A percentile compares a stretch with the other conserved stretches of the same genome.
Conservation (phyloP, 1,140 invertebrate species). For the Cephus cinctus region DNA sequence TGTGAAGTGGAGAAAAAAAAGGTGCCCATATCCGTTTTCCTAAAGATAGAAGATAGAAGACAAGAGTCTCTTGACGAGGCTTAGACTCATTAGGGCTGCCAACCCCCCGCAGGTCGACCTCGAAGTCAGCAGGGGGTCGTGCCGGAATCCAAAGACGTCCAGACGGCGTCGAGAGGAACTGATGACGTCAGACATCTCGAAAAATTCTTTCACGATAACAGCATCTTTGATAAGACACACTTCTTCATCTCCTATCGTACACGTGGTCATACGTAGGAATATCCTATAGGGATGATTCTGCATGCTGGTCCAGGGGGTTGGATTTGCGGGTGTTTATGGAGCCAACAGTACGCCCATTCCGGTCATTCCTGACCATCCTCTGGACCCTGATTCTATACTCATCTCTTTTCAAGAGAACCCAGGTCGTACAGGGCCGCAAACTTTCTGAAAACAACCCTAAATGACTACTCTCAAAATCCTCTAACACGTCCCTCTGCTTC, state of each 20-base stretch:
- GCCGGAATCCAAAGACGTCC: constrained; percentile 33
- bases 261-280: not conserved
- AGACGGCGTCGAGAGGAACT: constrained; percentile 27
- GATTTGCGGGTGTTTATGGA: constrained; percentile 39
- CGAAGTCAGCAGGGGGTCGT: constrained; percentile 34
- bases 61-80: constrained; percentile 25
- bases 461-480: too few species aligned
- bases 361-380: constrained; percentile 12
- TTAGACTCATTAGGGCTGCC: constrained; percentile 47
- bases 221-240: too few species aligned
- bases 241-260: constrained; percentile 9
- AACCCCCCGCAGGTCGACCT: constrained; percentile 44
- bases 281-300: constrained; percentile 17
- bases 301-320: constrained; percentile 21
- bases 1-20: too few species aligned
- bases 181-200: too few species aligned
- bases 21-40: too few species aligned
- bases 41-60: constrained; percentile 10
- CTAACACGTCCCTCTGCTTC: too few species aligned
- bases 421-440: too few species aligned
- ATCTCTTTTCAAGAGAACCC: too few species aligned
- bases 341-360: constrained; percentile 31
- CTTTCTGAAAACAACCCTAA: too few species aligned
- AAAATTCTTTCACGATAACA: not conserved
- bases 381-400: constrained; percentile 20